Percentiles rank a stretch among this genome's conserved stretches.
Conservation (phyloP, 2,888 invertebrate genomes). For the Callyntrura sp. region DNA sequence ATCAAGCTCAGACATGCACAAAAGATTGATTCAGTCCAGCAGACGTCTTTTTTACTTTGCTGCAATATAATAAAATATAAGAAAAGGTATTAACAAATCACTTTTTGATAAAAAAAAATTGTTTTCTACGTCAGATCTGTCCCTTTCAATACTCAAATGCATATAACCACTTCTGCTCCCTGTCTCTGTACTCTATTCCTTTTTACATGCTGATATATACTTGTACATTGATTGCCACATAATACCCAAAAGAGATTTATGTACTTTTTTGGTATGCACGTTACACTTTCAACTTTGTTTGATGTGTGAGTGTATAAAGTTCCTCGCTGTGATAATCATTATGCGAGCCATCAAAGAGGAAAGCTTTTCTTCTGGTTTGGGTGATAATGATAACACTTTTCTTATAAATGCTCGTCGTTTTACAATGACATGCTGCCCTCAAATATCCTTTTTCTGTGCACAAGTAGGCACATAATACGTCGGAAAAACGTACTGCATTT, state of each 20-base stretch:
- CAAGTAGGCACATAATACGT: not conserved
- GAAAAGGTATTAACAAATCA: conserved; percentile 52
- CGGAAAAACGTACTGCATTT: not conserved
- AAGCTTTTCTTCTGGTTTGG: conserved; percentile 64
- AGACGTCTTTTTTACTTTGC: conserved; percentile 54
- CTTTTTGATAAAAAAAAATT: conserved; percentile 12
- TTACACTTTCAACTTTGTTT: not conserved
- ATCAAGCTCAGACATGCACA: conserved; percentile 57
- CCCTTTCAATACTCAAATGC: not conserved
- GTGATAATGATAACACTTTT: conserved; percentile 69
- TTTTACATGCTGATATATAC: not conserved
- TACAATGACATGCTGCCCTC: conserved; percentile 64
- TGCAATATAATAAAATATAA: conserved; percentile 27
- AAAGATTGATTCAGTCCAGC: conserved; percentile 46
- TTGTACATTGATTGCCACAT: not conserved
- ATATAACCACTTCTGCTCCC: not conserved
- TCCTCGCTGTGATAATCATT: conserved; percentile 35
- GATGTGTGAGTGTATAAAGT: not conserved
- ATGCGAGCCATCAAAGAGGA: conserved; percentile 30
- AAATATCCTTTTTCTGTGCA: not conserved
- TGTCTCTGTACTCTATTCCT: not conserved
- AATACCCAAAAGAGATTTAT: not conserved
- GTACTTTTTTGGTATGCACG: not conserved
- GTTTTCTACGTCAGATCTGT: conserved; percentile 34
- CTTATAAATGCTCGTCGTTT: conserved; percentile 20